Conservation (phyloP, 35 echinoderm and acorn worm species). For the Amphiura filiformis region DNA sequence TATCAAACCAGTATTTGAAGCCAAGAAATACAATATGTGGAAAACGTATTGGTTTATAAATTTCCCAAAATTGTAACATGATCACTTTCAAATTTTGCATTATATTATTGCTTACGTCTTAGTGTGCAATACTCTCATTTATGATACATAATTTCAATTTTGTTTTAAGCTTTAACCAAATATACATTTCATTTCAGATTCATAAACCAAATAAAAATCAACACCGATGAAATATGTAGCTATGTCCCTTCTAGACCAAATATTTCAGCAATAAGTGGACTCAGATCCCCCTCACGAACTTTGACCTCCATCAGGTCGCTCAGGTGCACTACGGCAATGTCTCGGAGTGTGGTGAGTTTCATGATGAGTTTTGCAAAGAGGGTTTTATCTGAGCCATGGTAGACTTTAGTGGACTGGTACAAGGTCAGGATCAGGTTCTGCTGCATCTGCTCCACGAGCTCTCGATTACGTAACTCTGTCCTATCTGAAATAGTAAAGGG, state of each 20-base stretch:
- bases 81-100: no score
- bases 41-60: no score
- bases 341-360: constrained; percentile 85
- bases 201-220: no score
- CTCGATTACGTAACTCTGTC: constrained; percentile 62
- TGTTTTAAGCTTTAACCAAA: no score
- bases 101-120: no score
- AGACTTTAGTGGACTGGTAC: constrained; percentile 81
- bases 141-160: no score
- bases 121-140: no score
- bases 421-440: constrained; percentile 65
- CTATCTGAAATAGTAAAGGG: constrained; percentile 57
- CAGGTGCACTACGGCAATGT: constrained; percentile 85
- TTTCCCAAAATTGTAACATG: no score
- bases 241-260: constrained; percentile 72
- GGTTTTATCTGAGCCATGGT: constrained; percentile 65
- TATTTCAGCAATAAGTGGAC: constrained; percentile 86
- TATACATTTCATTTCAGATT: no score
- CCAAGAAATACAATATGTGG: no score
- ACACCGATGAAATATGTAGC: no score
- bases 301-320: constrained; percentile 94
- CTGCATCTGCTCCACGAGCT: constrained; percentile 89
- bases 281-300: constrained; percentile 79
- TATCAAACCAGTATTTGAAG: no score
- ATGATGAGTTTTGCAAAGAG: constrained; percentile 93